Conservation (phyloP, 2,113 vertebrate species). For the Pygoscelis antarcticus region DNA sequence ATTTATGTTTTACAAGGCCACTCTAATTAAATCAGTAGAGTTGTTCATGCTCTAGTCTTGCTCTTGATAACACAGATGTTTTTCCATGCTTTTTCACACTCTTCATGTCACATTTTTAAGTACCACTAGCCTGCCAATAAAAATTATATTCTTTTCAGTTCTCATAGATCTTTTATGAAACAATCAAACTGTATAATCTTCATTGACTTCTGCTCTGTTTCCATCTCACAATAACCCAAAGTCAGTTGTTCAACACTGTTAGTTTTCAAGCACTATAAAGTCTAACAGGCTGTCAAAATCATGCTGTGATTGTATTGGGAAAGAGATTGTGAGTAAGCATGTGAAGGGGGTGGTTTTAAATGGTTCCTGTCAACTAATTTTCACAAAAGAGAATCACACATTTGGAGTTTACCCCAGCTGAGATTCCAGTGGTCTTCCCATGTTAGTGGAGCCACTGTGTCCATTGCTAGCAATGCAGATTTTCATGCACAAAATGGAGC, state of each 20-base stretch:
- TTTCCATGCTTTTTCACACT: background rate
- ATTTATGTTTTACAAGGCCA: background rate
- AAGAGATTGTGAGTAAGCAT: background rate
- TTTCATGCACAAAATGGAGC: background rate
- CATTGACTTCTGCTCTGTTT: background rate
- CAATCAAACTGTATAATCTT: background rate
- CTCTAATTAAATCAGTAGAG: background rate
- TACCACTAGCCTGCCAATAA: background rate
- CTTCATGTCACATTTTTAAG: background rate
- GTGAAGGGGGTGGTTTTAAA: background rate
- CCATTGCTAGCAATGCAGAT: rapidly evolving
- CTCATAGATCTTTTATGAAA: background rate
- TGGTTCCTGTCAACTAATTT: background rate
- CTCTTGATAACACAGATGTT: background rate
- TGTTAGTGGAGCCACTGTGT: background rate
- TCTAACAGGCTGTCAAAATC: background rate
- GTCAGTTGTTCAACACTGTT: background rate
- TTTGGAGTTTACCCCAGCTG: background rate
- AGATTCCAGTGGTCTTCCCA: background rate
- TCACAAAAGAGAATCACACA: background rate
- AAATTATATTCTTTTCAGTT: background rate
- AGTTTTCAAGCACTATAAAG: background rate
- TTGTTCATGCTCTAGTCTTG: background rate
- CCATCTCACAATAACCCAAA: background rate
- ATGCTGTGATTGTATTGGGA: background rate